Evolutionary conservation across 2,888 invertebrate species (phyloP), one percentile per base, ranked within the genome.

Genomic region (Nyleta sp.): DNA sequence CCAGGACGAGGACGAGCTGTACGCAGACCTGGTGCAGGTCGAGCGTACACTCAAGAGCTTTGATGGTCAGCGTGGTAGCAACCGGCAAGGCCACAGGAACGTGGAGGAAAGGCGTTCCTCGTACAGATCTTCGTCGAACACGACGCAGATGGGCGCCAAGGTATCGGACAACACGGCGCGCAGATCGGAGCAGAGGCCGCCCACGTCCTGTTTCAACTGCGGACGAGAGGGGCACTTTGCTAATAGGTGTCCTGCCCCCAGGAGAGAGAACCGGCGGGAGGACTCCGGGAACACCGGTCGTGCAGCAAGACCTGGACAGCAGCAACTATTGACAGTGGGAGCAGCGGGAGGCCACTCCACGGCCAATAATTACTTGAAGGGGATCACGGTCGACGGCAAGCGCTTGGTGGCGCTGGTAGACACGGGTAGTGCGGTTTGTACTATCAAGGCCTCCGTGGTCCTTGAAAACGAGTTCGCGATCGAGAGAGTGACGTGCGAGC

Each of bases 121-220:
- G 7, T 24, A 2, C n/a, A 2, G 35, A 35, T 11, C 35, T 35
- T 8, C 11, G 35, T 5, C 24, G 24, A 24, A 7, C 24, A 7
- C 24, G n/a, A 35, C 35, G 35, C 6, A 3, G 35, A 35, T 8
- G n/a, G n/a, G 35, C 35, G 35, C n/a, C n/a, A n/a, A n/a, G n/a
- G n/a, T n/a, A n/a, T n/a, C n/a, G n/a, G n/a, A n/a, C n/a, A n/a
- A n/a, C n/a, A 24, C 24, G 24, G 3, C 24, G 24, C 7, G 24
- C 4, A 24, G 24, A 24, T 24, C 24, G 24, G 24, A 24, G 24
- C 24, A 24, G 24, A n/a, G n/a, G n/a, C n/a, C n/a, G n/a, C n/a
- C n/a, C n/a, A n/a, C n/a, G n/a, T n/a, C 35, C 35, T 52, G 52
- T 33, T 52, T 33, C 33, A 52, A 52, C 13, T 52, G 52, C 24